These are phyloP conservation scores for Stomorhina lunata DNA, from an alignment of 2,888 invertebrate genomes.

Conservation along the genomic window DNA sequence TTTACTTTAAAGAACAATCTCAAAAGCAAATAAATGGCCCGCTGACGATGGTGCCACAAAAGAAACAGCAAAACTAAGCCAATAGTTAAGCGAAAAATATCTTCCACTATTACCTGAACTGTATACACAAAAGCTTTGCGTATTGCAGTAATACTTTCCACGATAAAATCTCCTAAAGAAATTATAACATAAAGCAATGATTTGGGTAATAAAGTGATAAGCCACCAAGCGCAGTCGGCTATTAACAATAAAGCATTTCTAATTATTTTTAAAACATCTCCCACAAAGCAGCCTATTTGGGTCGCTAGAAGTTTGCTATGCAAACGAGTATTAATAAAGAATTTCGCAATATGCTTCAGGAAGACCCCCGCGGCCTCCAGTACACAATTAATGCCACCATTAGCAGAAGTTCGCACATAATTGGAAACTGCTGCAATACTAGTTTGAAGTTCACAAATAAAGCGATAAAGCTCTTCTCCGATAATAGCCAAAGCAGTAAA, in stretches of 20 bases:
- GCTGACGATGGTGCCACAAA: slow-evolving; percentile 57
- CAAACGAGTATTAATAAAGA: slow-evolving; percentile 65
- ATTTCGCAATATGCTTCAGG: slow-evolving; percentile 57
- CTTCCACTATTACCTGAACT: slow-evolving; percentile 55
- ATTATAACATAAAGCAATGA: slow-evolving; percentile 51
- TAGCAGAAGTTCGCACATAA: slow-evolving; percentile 65
- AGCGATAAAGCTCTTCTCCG: slow-evolving; percentile 68
- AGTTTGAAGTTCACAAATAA: slow-evolving; percentile 63
- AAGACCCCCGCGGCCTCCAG: slow-evolving; percentile 63
- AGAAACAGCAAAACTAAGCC: slow-evolving; percentile 61
- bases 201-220: slow-evolving; percentile 66
- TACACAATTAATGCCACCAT: slow-evolving; percentile 58
- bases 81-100: slow-evolving; percentile 68
- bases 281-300: slow-evolving; percentile 50
- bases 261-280: slow-evolving; percentile 53
- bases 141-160: slow-evolving; percentile 54
- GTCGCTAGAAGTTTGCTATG: slow-evolving; percentile 67
- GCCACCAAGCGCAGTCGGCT: slow-evolving; percentile 67
- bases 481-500: slow-evolving; percentile 61
- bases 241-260: slow-evolving; percentile 67
- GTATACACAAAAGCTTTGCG: slow-evolving; percentile 50
- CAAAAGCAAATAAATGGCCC: background rate
- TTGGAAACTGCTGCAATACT: slow-evolving; percentile 52
- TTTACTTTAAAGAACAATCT: slow-evolving; percentile 7
- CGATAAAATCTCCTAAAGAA: slow-evolving; percentile 60